Evolutionary conservation across 1,140 invertebrate genomes (phyloP).

Genomic region (Musca domestica): DNA sequence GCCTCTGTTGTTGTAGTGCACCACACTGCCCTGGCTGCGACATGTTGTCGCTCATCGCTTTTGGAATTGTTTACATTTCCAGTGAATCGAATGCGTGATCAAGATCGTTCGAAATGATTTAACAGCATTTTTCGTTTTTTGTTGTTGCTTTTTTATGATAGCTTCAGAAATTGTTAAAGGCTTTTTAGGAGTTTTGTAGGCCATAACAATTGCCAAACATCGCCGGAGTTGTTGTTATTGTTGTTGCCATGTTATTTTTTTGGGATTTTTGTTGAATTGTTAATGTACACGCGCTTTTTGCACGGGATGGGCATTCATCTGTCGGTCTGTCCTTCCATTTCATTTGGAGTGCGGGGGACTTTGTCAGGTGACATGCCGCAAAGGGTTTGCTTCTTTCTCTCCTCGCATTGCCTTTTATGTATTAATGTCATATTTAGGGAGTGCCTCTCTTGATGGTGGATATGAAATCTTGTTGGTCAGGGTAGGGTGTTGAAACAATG

Average conservation of each 20-base stretch:
- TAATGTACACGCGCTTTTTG: slow-evolving; percentile 6
- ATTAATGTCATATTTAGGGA: slow-evolving; percentile 22
- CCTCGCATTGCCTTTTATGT: background rate
- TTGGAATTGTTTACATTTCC: slow-evolving; percentile 22
- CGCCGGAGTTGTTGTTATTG: too few species aligned
- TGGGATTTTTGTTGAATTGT: slow-evolving; percentile 1
- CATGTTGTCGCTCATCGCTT: slow-evolving; percentile 2
- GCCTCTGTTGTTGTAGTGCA: background rate
- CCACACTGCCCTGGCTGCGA: background rate
- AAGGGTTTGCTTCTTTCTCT: background rate
- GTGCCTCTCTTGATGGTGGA: background rate
- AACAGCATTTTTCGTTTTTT: slow-evolving; percentile 1
- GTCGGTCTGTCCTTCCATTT: background rate
- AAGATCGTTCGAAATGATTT: slow-evolving; percentile 19
- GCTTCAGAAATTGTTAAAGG: too few species aligned
- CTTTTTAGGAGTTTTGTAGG: background rate
- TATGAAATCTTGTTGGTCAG: too few species aligned
- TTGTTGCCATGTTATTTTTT: too few species aligned
- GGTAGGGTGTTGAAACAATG: too few species aligned
- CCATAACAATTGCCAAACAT: slow-evolving; percentile 8
- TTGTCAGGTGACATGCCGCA: slow-evolving; percentile 4
- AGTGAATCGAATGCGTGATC: slow-evolving; percentile 11
- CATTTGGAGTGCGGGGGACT: background rate
- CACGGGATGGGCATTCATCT: background rate
- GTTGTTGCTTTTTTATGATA: slow-evolving; percentile 5